Evolutionary conservation across 2,113 vertebrate species (phyloP), one percentile per base, ranked within the genome.

Genomic region (Fulmarus glacialis): DNA sequence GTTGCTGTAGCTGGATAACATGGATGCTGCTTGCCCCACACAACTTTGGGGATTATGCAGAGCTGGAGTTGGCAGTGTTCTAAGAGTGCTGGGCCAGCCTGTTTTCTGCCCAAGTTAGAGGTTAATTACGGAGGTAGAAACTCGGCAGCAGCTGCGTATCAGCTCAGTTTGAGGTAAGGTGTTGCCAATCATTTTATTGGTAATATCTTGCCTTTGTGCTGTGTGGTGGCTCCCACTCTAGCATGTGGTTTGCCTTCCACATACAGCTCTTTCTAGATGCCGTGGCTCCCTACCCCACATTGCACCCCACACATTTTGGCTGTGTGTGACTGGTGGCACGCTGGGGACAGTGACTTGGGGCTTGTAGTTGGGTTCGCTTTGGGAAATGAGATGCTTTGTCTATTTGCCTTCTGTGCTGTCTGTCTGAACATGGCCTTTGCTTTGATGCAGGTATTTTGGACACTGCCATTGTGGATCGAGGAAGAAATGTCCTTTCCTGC

Each of bases 391-490:
- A 2, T 50, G 21, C 13, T 47, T 38, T 24, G 9, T 24, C n/a
- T 26, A 0, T 6, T 38, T 50, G 38, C 34, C 26, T 72, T 4
- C 34, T 6, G 0, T 10, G 34, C 13, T 38, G 6, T 6, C 42
- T 82, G 24, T 73, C 18, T 78, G 34, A 45, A 6, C 34, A 0
- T 2, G 8, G 67, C 9, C 20, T 91, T 22, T 82, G 53, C n/a
- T 58, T 48, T 38, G 50, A 1, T 1, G 19, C 94, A 99, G 98
- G 98, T 55, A 94, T 99, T 91, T 83, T 99, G 87, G 98, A 99
- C 94, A 97, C 98, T 67, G 98, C 98, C 78, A 97, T 99, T 13
- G 97, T 99, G 95, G 98, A 99, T 15, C 95, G 98, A 8, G 98
- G 98, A 1, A 98, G 98, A 23, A 99, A 99, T 2, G 97, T 99